phyloP scores from a whole-genome alignment of 2,113 vertebrate species.

The Strix uralensis region DNA sequence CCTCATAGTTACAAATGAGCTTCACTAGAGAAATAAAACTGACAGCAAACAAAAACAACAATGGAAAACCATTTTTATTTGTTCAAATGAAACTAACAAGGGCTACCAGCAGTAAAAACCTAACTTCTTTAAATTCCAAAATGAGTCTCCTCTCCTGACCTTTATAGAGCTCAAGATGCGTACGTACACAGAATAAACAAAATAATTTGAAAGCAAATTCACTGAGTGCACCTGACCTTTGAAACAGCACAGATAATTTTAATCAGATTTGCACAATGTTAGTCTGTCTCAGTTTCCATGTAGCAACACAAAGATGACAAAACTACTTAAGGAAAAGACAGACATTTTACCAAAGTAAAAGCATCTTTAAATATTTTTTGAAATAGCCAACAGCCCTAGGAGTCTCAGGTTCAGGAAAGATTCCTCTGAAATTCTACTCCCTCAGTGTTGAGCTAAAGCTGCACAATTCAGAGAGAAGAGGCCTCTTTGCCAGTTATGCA shows the following conservation, averaged over 20 bases:
- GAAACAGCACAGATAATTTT: conserved; percentile 73
- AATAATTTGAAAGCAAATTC: conserved; percentile 80
- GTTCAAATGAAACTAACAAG: conserved; percentile 56
- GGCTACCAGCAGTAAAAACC: conserved; percentile 60
- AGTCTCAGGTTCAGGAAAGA: background rate
- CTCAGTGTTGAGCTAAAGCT: background rate
- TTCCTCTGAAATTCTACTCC: background rate
- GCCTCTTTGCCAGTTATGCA: background rate
- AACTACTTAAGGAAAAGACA: background rate
- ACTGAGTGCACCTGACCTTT: conserved; percentile 75
- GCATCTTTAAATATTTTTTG: background rate
- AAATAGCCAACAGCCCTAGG: background rate
- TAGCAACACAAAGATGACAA: conserved; percentile 24
- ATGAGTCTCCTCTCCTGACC: conserved; percentile 72
- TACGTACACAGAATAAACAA: conserved; percentile 79
- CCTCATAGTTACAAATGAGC: background rate
- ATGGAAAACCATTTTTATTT: conserved; percentile 24
- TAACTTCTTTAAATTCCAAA: conserved; percentile 68
- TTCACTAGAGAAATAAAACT: conserved; percentile 8
- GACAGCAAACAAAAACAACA: background rate
- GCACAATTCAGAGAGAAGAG: background rate
- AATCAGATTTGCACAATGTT: conserved; percentile 76
- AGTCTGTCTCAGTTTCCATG: conserved; percentile 57
- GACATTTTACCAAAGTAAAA: background rate
- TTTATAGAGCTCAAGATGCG: conserved; percentile 74